Conservation (phyloP, 30 jellyfish, hydroid and myxozoan genomes). For the Aurelia sp. region DNA sequence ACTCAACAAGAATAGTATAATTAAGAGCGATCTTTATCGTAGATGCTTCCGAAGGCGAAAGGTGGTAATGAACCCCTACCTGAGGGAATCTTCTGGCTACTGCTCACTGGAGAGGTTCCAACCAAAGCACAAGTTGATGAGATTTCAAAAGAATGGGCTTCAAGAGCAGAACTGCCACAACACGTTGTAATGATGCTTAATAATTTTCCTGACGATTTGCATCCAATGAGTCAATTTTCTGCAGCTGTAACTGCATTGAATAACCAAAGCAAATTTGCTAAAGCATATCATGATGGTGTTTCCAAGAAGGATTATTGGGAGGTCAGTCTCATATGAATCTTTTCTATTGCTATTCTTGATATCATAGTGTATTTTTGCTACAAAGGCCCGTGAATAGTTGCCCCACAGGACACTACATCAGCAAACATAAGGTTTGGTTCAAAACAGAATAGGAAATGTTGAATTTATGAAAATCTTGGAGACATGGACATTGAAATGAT, state of each 20-base stretch:
- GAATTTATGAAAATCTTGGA: no score
- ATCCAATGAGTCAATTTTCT: constrained; percentile 98
- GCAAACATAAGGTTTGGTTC: no score
- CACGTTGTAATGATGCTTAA: constrained; percentile 93
- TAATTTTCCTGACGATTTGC: constrained; percentile 96
- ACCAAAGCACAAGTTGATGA: constrained; percentile 94
- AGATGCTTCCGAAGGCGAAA: constrained; percentile 91
- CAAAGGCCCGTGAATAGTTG: no score
- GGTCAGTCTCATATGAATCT: constrained; percentile 27
- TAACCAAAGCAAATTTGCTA: constrained; percentile 96
- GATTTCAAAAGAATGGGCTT: constrained; percentile 96
- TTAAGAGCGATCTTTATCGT: not conserved
- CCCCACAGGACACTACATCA: no score
- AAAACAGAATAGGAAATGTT: no score
- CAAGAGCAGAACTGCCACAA: constrained; percentile 98
- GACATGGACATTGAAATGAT: no score
- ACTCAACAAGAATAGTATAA: no score
- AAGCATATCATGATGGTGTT: constrained; percentile 92
- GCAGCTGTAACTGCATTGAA: constrained; percentile 97
- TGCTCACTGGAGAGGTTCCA: constrained; percentile 98
- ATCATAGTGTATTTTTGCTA: no score
- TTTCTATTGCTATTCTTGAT: no score
- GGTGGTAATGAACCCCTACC: constrained; percentile 98
- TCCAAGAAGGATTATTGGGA: constrained; percentile 94
- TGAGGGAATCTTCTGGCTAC: constrained; percentile 97